Base-by-base conservation (phyloP, 1,140 invertebrate species). In the Sycophila sp. region DNA sequence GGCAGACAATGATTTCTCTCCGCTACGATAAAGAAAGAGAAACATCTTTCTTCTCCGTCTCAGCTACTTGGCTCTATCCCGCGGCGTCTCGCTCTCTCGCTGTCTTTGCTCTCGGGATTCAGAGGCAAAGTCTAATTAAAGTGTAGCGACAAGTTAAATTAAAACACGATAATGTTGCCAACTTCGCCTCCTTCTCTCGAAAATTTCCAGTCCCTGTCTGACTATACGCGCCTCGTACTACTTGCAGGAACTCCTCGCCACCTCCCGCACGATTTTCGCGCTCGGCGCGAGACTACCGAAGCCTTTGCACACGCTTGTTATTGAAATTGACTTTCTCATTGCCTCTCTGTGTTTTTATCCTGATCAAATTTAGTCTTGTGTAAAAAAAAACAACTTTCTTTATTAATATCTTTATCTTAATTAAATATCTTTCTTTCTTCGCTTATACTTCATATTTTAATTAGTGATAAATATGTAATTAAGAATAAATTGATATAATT, bases 131-230 rank as follows among this genome's bases (percentile, higher is more conserved):
- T 81, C 80, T 80, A 80, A 81, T 81, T 81, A 81, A 81, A 80
- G 78, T 80, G 76, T 76, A 81, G 79, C 77, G 76, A 76, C 76
- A 81, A 81, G 78, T 81, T 81, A 81, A 81, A 81, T 81, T 81
- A 81, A 81, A 81, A 81, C 74, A 79, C 77, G 78, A 81, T 81
- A 81, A 81, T 79, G 78, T 81, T 80, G 72, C 76, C 73, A 69
- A 73, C 56, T 74, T 68, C 38, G 36, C 34, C 42, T 17, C 51
- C 40, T 34, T 58, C 47, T 59, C 26, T 11, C 11, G 59, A 45
- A 32, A 47, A 34, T 32, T 56, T 58, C 24, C 40, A 17, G 56
- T 17, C 34, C 3, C 17, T 30, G 67, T 51, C 67, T 69, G 67
- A 68, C 65, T 59, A 1, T 40, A 24, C 34, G 32, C 17, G 24